Conservation (phyloP, 1,140 invertebrate species). For the Sycophaga agraensis region DNA sequence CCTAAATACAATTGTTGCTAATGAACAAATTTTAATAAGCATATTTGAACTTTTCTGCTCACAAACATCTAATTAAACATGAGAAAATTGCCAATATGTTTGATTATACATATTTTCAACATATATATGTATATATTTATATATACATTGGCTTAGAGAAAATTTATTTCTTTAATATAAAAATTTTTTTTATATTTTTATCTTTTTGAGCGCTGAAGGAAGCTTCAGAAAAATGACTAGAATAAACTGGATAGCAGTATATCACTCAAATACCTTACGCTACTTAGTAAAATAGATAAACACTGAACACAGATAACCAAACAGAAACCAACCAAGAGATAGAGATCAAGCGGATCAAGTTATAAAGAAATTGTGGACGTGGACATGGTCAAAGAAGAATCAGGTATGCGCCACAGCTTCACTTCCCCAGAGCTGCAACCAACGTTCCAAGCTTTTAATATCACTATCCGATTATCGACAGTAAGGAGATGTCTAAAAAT, state of each 20-base stretch:
- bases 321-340: constrained; percentile 31
- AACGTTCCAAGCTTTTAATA: constrained; percentile 48
- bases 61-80: too few relatives aligned
- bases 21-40: too few relatives aligned
- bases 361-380: constrained; percentile 56
- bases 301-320: constrained; percentile 33
- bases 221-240: constrained; percentile 9
- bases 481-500: constrained; percentile 18
- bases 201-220: constrained; percentile 1
- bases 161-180: too few relatives aligned
- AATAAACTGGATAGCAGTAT: constrained; percentile 18
- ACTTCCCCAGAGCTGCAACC: constrained; percentile 59
- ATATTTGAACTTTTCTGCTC: too few relatives aligned
- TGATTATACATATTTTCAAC: too few relatives aligned
- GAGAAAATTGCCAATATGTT: too few relatives aligned
- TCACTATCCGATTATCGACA: constrained; percentile 13
- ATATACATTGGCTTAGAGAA: too few relatives aligned
- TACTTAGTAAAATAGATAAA: constrained; percentile 34
- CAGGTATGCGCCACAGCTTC: constrained; percentile 58
- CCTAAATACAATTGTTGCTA: too few relatives aligned
- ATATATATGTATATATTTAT: too few relatives aligned
- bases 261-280: constrained; percentile 24
- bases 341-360: constrained; percentile 47
- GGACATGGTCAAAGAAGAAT: constrained; percentile 56
- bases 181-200: too few relatives aligned